These are phyloP conservation scores for Parauchenoglanis punctatus DNA, from an alignment of 2,797 vertebrate species.

Conservation along the genomic window DNA sequence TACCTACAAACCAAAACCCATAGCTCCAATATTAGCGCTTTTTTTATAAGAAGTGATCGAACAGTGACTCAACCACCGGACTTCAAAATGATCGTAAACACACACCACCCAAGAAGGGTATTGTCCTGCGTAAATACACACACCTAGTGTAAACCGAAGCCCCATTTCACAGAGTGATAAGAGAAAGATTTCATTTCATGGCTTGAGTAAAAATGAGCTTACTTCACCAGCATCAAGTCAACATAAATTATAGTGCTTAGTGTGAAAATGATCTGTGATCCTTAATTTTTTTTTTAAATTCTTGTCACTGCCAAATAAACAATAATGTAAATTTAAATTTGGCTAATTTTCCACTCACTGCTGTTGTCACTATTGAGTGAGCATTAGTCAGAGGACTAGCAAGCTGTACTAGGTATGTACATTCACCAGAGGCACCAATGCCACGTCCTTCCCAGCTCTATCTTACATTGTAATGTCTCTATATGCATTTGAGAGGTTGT, in stretches of 20 bases:
- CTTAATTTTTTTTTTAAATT: not conserved
- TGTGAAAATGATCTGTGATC: not conserved
- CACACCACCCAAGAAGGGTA: not conserved
- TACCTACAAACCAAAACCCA: not conserved
- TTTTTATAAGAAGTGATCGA: not conserved
- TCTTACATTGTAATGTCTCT: not conserved
- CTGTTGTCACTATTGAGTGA: not conserved
- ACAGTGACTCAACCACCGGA: not conserved
- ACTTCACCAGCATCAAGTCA: not conserved
- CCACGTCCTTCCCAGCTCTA: not conserved
- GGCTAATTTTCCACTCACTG: not conserved
- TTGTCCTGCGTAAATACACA: not conserved
- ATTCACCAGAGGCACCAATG: not conserved
- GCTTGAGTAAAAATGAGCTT: not conserved
- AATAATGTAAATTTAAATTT: not conserved
- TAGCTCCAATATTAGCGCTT: not conserved
- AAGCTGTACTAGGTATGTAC: not conserved
- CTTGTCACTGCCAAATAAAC: not conserved
- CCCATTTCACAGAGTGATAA: not conserved
- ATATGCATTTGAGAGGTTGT: not conserved
- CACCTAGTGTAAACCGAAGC: not conserved
- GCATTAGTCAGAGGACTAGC: not conserved
- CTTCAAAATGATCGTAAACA: constrained; percentile 9
- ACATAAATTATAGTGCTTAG: not conserved
- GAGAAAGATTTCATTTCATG: not conserved